phyloP scores from a whole-genome alignment of 2,113 vertebrate species.

The Periophthalmodon schlosseri region DNA sequence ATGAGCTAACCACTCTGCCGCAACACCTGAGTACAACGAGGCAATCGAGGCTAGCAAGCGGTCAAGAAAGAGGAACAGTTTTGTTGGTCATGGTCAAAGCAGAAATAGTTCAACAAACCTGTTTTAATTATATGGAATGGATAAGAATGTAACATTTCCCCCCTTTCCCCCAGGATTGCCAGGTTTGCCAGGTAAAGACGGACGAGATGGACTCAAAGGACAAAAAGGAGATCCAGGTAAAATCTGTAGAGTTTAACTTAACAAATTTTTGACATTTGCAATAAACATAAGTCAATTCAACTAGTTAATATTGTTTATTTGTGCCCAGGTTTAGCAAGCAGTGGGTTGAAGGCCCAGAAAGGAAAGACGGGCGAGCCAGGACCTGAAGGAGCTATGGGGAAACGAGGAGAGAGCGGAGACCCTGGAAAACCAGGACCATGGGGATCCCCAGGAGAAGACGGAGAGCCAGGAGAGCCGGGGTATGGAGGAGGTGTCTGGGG shows the following conservation, averaged over 20 bases:
- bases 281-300: neutral
- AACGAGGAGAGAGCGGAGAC: constrained; percentile 50
- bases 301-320: neutral
- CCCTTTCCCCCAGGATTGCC: constrained; percentile 74
- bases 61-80: too few relatives aligned
- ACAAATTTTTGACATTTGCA: neutral
- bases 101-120: too few relatives aligned
- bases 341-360: neutral
- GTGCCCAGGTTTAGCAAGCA: neutral
- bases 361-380: constrained; percentile 43
- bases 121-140: too few relatives aligned
- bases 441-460: neutral
- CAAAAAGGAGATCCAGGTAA: constrained; percentile 65
- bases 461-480: constrained; percentile 44
- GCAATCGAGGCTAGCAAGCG: too few relatives aligned
- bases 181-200: constrained; percentile 84
- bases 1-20: too few relatives aligned
- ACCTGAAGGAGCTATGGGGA: constrained; percentile 1
- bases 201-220: constrained; percentile 78
- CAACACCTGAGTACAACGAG: too few relatives aligned
- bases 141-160: too few relatives aligned
- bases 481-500: constrained; percentile 11
- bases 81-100: too few relatives aligned
- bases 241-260: neutral
- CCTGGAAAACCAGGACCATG: neutral